These are phyloP conservation scores for Drosophila parabipectinata DNA, from an alignment of 1,140 invertebrate species.

Conservation along the genomic window DNA sequence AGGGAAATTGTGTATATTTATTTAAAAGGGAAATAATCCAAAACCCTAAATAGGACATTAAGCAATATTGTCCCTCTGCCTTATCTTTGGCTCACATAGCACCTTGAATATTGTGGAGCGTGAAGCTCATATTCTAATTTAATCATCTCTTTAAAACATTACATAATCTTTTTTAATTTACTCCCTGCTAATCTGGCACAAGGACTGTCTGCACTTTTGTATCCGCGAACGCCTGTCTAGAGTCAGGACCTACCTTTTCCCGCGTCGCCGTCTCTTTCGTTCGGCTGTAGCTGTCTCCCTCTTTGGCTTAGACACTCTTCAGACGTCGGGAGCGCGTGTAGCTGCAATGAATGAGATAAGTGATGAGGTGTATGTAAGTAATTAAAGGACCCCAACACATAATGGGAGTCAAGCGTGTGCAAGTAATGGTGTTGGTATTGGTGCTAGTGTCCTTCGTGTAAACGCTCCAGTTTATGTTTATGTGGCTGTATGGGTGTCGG, in stretches of 20 bases:
- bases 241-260: constrained; percentile 24
- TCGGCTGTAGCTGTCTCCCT: not conserved
- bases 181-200: not conserved
- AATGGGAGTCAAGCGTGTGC: constrained; percentile 40
- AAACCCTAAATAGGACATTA: too few species aligned
- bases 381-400: constrained; percentile 57
- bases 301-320: constrained; percentile 9
- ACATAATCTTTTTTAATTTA: not conserved
- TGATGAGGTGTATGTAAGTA: constrained; percentile 40
- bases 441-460: not conserved
- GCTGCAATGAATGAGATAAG: constrained; percentile 65
- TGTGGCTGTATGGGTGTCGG: not conserved
- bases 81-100: not conserved
- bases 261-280: constrained; percentile 10
- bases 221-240: not conserved
- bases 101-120: not conserved
- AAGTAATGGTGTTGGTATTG: constrained; percentile 5
- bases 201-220: not conserved
- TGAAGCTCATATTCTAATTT: not conserved
- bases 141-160: not conserved
- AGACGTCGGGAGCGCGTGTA: constrained; percentile 19
- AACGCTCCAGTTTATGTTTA: not conserved
- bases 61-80: too few species aligned
- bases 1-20: too few species aligned
- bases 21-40: too few species aligned